Conservation (phyloP, 2,888 invertebrate genomes). For the Dyspetes luteomarginatus region DNA sequence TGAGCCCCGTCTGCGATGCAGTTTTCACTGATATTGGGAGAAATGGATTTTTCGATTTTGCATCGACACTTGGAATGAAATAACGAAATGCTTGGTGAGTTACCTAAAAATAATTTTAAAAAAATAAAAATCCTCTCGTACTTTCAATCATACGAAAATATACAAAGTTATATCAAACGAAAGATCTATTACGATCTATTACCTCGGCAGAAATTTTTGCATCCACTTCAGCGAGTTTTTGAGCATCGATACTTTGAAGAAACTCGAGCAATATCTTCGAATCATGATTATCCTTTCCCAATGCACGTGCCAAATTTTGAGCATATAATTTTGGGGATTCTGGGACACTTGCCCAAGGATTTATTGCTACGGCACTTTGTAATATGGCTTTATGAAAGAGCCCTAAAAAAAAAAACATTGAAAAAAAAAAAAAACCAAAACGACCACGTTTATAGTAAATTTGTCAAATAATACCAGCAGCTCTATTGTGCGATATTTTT, state of each 20-base stretch:
- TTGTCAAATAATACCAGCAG: background rate
- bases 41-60: constrained; percentile 72
- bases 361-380: constrained; percentile 75
- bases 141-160: background rate
- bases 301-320: constrained; percentile 66
- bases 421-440: background rate
- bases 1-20: constrained; percentile 64
- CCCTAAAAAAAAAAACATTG: constrained; percentile 67
- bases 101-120: constrained; percentile 65
- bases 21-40: constrained; percentile 65
- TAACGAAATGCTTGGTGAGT: background rate
- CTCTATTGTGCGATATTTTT: background rate
- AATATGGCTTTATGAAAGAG: constrained; percentile 78
- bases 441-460: background rate
- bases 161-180: constrained; percentile 8
- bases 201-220: constrained; percentile 59
- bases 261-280: constrained; percentile 73
- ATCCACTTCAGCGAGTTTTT: constrained; percentile 67
- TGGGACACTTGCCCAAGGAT: constrained; percentile 70
- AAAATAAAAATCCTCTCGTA: background rate
- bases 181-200: background rate
- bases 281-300: constrained; percentile 72
- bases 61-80: constrained; percentile 72
- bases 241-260: constrained; percentile 70
- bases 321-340: constrained; percentile 65